A percentile compares a stretch with the other conserved stretches of the same genome.
phyloP scores from a whole-genome alignment of 2,797 vertebrate genomes.

The Leptoclinus maculatus region DNA sequence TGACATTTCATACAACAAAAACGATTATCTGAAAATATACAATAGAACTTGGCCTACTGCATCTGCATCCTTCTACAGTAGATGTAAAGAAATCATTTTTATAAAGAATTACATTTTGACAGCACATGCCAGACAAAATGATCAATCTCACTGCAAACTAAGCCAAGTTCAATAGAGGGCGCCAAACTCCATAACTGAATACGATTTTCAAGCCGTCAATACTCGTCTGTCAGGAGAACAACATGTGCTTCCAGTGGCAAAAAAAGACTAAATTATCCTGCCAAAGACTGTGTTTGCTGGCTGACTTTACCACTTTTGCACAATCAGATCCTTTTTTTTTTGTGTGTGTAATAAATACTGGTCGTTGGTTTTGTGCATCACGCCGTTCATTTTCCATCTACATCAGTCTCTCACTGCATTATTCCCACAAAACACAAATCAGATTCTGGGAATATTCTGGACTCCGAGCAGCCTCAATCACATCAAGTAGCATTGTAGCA shows the following conservation, averaged over 20 bases:
- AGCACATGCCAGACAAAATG: neutral
- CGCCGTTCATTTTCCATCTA: constrained; percentile 4
- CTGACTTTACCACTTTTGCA: neutral
- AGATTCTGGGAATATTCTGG: constrained; percentile 20
- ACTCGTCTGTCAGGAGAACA: neutral
- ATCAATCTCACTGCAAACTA: neutral
- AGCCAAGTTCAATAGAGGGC: constrained; percentile 49
- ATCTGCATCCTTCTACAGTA: neutral
- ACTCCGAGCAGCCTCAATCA: constrained; percentile 33
- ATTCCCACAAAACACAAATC: constrained; percentile 32
- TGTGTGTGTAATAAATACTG: constrained; percentile 22
- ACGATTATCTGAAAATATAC: neutral
- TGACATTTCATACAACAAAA: too few relatives aligned
- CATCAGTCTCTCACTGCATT: constrained; percentile 5
- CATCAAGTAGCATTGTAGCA: neutral
- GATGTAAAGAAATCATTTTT: neutral
- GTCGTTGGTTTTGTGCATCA: constrained; percentile 5
- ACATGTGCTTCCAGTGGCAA: neutral
- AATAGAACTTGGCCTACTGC: neutral
- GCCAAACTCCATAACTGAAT: constrained; percentile 35
- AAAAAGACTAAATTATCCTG: neutral
- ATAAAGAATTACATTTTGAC: neutral
- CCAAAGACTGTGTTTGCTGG: neutral
- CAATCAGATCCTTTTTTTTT: neutral
- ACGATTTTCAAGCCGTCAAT: neutral